Evolutionary conservation across 2,113 vertebrate species (phyloP).

Genomic region (Erpornis zantholeuca): DNA sequence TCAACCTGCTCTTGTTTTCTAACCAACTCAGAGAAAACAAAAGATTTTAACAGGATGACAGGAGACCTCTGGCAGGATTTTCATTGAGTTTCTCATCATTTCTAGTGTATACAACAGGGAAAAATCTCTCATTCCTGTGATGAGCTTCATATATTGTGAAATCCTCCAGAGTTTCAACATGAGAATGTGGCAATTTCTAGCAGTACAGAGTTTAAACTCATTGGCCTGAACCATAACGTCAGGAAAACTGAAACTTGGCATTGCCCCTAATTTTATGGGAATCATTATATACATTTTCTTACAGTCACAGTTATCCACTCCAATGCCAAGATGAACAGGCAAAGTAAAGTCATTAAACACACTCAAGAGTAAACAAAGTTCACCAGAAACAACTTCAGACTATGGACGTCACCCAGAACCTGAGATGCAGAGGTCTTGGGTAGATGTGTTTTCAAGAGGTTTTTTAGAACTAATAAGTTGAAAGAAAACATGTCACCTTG

Average conservation of each 20-base stretch:
- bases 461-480: neutral
- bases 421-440: neutral
- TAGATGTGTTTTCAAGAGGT: neutral
- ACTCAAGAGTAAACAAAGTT: neutral
- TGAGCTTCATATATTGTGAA: neutral
- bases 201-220: neutral
- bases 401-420: neutral
- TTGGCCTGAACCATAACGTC: neutral
- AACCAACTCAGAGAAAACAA: neutral
- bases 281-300: conserved; percentile 1
- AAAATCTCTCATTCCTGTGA: neutral
- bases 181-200: neutral
- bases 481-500: conserved; percentile 55
- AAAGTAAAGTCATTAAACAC: neutral
- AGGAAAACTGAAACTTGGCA: neutral
- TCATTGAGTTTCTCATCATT: neutral
- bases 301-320: neutral
- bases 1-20: neutral
- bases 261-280: neutral
- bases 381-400: neutral
- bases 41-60: neutral
- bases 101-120: neutral
- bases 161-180: conserved; percentile 24
- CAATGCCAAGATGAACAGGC: conserved; percentile 12
- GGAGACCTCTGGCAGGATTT: neutral